These are phyloP conservation scores for Rhimphoctona megacephalus DNA, from an alignment of 2,888 invertebrate genomes.

Conservation along the genomic window DNA sequence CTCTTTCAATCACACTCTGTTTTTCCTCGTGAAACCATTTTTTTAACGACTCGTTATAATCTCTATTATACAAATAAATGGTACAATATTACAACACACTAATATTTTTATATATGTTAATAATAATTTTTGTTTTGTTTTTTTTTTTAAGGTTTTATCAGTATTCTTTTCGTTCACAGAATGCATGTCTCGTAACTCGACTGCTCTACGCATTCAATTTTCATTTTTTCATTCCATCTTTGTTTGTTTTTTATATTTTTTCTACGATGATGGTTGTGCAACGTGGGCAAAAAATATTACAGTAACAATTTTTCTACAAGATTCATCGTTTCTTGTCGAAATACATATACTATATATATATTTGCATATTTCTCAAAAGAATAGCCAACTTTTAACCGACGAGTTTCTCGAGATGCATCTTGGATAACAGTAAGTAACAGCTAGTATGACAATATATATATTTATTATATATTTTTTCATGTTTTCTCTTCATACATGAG, in stretches of 20 bases:
- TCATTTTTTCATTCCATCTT: neutral
- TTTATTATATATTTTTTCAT: conserved; percentile 46
- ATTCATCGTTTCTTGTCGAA: conserved; percentile 22
- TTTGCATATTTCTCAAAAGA: conserved; percentile 32
- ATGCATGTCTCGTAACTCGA: conserved; percentile 72
- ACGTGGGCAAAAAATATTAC: conserved; percentile 23
- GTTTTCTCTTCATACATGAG: conserved; percentile 59
- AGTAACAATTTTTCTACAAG: conserved; percentile 33
- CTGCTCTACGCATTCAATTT: conserved; percentile 54
- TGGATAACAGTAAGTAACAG: conserved; percentile 70
- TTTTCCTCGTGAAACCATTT: conserved; percentile 69
- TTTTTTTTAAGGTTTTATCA: conserved; percentile 33
- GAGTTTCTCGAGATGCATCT: conserved; percentile 65
- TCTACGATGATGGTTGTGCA: neutral
- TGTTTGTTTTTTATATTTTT: neutral
- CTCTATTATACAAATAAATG: conserved; percentile 79
- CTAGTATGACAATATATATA: conserved; percentile 72
- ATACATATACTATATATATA: conserved; percentile 22
- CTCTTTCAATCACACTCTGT: conserved; percentile 26
- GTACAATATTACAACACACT: conserved; percentile 75
- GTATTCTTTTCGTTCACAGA: conserved; percentile 59
- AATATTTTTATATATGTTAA: conserved; percentile 75
- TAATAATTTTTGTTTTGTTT: conserved; percentile 69
- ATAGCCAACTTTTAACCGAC: conserved; percentile 40
- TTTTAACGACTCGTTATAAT: conserved; percentile 76